Conservation (phyloP, 1,140 invertebrate genomes). For the Drosophila nasuta region DNA sequence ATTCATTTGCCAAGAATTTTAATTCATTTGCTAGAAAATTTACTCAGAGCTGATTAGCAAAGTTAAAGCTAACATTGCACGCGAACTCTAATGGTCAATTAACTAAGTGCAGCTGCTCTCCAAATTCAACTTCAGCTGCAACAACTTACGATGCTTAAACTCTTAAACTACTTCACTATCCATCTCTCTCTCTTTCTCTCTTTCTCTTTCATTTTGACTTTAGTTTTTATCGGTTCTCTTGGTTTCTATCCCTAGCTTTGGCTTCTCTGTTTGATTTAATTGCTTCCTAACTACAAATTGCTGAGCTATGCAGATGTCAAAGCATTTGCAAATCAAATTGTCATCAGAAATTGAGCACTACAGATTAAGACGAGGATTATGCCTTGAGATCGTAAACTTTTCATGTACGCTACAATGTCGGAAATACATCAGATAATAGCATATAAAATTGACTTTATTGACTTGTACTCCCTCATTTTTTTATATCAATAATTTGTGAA, state of each 20-base stretch:
- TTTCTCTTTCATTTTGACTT: neutral
- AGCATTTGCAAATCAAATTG: conserved; percentile 18
- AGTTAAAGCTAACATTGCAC: conserved; percentile 44
- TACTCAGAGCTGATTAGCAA: conserved; percentile 31
- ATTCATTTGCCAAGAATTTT: conserved; percentile 42
- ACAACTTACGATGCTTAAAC: neutral
- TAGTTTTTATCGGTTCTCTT: conserved; percentile 17
- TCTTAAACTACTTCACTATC: neutral
- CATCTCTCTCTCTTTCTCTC: neutral
- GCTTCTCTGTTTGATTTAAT: conserved; percentile 25
- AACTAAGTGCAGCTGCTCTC: conserved; percentile 51
- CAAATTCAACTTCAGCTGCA: conserved; percentile 7
- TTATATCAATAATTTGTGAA: neutral
- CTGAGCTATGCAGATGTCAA: conserved; percentile 36
- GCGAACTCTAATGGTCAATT: conserved; percentile 49
- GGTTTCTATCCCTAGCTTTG: neutral
- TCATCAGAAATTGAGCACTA: conserved; percentile 26
- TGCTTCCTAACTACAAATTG: conserved; percentile 27
- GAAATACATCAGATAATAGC: neutral
- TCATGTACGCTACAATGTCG: neutral
- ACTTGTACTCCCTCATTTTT: neutral
- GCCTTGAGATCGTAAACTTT: neutral
- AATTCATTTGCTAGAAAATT: conserved; percentile 44
- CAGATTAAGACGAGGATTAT: conserved; percentile 20
- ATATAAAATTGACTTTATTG: neutral